phyloP scores from a whole-genome alignment of 2,113 vertebrate species.

The Cyanocitta stelleri region DNA sequence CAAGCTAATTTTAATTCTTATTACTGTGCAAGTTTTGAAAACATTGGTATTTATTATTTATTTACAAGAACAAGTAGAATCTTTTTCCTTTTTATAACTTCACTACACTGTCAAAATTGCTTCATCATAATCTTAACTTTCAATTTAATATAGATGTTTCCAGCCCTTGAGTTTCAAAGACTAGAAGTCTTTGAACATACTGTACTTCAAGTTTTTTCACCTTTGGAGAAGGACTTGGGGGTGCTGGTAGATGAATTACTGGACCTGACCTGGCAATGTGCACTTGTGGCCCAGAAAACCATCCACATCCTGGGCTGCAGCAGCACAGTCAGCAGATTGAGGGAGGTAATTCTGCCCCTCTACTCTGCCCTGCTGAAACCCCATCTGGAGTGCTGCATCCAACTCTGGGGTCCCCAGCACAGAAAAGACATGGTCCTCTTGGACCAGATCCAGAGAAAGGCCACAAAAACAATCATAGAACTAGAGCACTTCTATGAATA shows the following conservation, averaged over 20 bases:
- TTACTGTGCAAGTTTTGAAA: background rate
- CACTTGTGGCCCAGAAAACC: background rate
- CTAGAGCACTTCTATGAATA: background rate
- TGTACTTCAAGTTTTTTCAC: background rate
- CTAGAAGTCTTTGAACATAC: background rate
- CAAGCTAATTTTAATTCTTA: background rate
- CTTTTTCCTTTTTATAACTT: background rate
- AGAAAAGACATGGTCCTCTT: background rate
- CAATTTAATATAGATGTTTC: background rate
- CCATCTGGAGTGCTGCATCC: background rate
- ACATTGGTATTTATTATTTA: background rate
- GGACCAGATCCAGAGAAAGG: background rate
- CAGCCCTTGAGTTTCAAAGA: background rate
- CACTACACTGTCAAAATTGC: background rate
- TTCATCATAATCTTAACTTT: background rate
- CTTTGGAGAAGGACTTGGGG: background rate
- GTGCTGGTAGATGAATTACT: background rate
- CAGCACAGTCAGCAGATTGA: background rate
- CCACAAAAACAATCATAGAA: background rate
- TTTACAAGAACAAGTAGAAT: background rate
- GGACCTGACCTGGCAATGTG: background rate
- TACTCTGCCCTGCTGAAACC: background rate
- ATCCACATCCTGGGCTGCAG: background rate
- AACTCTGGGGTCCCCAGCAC: background rate
- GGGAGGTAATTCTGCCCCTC: background rate